Evolutionary conservation across 2,888 invertebrate species (phyloP).

Genomic region (Lapara coniferarum): DNA sequence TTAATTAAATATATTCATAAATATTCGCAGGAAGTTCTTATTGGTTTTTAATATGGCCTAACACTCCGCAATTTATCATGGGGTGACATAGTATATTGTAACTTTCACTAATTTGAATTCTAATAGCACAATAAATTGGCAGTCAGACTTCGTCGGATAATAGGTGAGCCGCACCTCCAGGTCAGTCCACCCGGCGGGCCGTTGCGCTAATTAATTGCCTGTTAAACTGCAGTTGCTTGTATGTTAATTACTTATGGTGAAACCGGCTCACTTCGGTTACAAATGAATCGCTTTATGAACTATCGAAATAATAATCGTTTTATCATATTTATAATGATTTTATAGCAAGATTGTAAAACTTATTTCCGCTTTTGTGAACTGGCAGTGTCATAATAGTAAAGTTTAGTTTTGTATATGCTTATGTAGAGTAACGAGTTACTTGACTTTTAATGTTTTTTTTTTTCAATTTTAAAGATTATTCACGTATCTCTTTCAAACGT

Average conservation of each 20-base stretch:
- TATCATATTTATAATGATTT: background rate
- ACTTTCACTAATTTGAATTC: conserved; percentile 68
- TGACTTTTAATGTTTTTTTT: background rate
- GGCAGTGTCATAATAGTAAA: background rate
- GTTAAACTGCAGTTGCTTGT: conserved; percentile 59
- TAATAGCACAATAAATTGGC: conserved; percentile 58
- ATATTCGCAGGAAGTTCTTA: conserved; percentile 16
- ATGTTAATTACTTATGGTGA: conserved; percentile 49
- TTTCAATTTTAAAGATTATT: background rate
- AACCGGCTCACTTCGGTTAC: conserved; percentile 35
- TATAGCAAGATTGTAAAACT: background rate
- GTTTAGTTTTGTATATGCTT: background rate
- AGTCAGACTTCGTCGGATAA: conserved; percentile 47
- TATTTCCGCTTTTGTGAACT: background rate
- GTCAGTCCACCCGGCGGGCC: conserved; percentile 55
- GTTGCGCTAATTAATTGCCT: conserved; percentile 58
- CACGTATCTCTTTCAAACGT: background rate
- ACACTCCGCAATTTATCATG: conserved; percentile 2
- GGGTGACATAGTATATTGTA: conserved; percentile 35
- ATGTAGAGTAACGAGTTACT: too few relatives aligned
- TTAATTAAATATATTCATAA: conserved; percentile 27
- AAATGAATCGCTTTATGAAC: conserved; percentile 38
- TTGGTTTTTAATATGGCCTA: conserved; percentile 5
- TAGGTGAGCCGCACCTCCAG: conserved; percentile 53
- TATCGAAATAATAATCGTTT: conserved; percentile 14